These are phyloP conservation scores for Ormyrus labotus DNA, from an alignment of 2,888 invertebrate species.

Conservation along the genomic window DNA sequence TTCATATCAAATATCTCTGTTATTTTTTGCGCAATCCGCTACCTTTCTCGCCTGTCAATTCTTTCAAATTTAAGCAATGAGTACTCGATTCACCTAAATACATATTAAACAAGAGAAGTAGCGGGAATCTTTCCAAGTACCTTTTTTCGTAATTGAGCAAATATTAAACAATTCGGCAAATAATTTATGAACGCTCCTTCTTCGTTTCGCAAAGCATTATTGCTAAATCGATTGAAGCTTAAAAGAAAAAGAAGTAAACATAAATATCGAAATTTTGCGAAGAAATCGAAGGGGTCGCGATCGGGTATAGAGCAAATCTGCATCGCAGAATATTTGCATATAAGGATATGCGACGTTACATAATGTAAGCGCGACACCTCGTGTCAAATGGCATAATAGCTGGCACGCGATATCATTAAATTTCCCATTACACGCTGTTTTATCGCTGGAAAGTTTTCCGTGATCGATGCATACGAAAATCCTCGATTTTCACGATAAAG, in stretches of 20 bases:
- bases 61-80: constrained; percentile 27
- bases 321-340: constrained; percentile 19
- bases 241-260: background rate
- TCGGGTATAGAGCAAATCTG: background rate
- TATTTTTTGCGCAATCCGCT: constrained; percentile 1
- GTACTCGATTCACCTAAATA: constrained; percentile 20
- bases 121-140: background rate
- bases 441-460: background rate
- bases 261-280: constrained; percentile 29
- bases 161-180: constrained; percentile 22
- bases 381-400: constrained; percentile 23
- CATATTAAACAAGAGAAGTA: constrained; percentile 2
- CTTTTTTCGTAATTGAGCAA: constrained; percentile 3
- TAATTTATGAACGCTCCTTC: background rate
- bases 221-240: background rate
- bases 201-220: background rate
- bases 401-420: constrained; percentile 4
- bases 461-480: no score
- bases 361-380: background rate
- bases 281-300: constrained; percentile 14
- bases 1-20: constrained; percentile 19
- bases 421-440: constrained; percentile 18
- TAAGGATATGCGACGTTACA: constrained; percentile 40
- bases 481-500: background rate
- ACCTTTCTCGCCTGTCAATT: background rate